Base-by-base conservation (phyloP, 2,113 vertebrate genomes). In the Nematolebias whitei region DNA sequence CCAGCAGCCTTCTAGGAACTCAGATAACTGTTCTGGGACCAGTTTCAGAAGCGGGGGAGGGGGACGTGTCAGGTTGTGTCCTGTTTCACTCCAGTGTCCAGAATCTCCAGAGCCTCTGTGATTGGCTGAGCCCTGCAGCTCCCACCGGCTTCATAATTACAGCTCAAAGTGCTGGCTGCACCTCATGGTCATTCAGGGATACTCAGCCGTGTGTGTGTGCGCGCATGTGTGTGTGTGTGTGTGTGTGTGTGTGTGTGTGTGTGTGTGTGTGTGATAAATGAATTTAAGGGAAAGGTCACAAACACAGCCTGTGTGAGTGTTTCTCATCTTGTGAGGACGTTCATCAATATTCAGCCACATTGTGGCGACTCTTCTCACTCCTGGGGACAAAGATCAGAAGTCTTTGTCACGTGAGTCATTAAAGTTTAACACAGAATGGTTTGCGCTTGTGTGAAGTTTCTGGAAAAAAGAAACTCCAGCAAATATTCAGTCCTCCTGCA, bases 111-210 rank as follows among this genome's bases (percentile, higher is more conserved):
- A 26, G 24, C 5, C 15, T 18, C 29, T 38, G 44, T 50, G 56
- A 75, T 78, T 82, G 71, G 71, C 53, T 78, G 43, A 59, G 57
- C 60, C 4, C 47, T 70, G 65, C 51, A 72, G 63, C 74, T 73
- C 55, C 69, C 53, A 51, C 63, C 18, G 59, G 53, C 55, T 78
- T 58, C 53, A 63, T 77, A 70, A 74, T 63, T 51, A 63, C 44
- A 38, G 48, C 35, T 58, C 68, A 54, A 57, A 56, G 47, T 8
- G 20, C 20, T 63, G 75, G 52, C 69, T 63, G 45, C 26, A 53
- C 26, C 41, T 59, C 51, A 0, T 22, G 60, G 71, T 72, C 71
- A 66, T 80, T 23, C 74, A 57, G 74, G 76, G 79, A 70, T 69
- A 69, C 29, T 12, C 51, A n/a, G 29, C 3, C 12, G 10, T 40